Conservation (phyloP, 2,888 invertebrate genomes). For the Biston stratarius region DNA sequence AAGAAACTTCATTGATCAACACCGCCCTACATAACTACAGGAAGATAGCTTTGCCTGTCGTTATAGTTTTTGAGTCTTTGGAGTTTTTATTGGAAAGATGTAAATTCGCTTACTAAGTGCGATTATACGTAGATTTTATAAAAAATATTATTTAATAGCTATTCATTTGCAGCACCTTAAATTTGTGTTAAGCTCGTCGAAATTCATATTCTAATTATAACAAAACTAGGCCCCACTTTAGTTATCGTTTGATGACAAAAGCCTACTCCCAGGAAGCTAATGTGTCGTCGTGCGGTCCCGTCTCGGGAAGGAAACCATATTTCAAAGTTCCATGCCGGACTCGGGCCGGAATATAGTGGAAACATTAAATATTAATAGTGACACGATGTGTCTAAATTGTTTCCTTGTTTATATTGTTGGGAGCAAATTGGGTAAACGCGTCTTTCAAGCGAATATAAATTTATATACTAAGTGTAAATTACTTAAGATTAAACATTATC, state of each 20-base stretch:
- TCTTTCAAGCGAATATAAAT: neutral
- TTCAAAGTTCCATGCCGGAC: conserved; percentile 46
- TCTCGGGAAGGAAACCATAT: conserved; percentile 50
- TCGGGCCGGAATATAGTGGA: conserved; percentile 16
- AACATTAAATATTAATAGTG: conserved; percentile 36
- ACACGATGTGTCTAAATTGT: conserved; percentile 30
- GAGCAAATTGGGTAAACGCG: conserved; percentile 9
- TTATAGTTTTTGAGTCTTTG: too few species aligned
- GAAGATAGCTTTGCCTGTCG: too few species aligned
- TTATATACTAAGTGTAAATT: neutral
- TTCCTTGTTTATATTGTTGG: conserved; percentile 19
- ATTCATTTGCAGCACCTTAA: too few species aligned
- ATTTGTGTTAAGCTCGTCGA: too few species aligned
- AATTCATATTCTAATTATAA: neutral
- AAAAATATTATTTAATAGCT: too few species aligned
- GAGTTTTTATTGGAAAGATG: too few species aligned
- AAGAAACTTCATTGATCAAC: too few species aligned
- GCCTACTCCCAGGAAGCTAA: conserved; percentile 46
- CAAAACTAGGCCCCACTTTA: neutral
- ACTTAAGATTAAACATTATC: too few species aligned
- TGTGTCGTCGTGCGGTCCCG: conserved; percentile 46
- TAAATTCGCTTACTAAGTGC: too few species aligned
- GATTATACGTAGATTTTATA: too few species aligned
- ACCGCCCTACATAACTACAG: too few species aligned
- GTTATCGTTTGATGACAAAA: conserved; percentile 29